Conservation (phyloP, 1,140 invertebrate genomes). For the Trichomalopsis sarcophagae region DNA sequence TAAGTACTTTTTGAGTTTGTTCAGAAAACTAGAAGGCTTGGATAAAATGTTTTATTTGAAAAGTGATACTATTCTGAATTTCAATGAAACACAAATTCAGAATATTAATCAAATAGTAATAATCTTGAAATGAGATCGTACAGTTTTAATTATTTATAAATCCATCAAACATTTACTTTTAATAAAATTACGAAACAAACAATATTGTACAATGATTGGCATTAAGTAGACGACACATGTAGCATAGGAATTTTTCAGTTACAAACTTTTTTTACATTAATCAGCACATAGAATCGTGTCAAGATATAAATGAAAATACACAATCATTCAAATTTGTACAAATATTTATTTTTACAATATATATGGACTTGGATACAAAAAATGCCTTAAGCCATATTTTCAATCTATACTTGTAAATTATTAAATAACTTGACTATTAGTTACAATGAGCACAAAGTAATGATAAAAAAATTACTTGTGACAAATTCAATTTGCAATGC, state of each 20-base stretch:
- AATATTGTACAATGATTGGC: slow-evolving; percentile 2
- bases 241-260: not conserved
- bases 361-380: slow-evolving; percentile 64
- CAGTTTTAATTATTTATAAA: slow-evolving; percentile 20
- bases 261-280: not conserved
- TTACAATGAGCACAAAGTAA: slow-evolving; percentile 37
- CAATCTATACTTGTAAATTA: slow-evolving; percentile 39
- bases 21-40: slow-evolving; percentile 58
- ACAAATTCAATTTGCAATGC: slow-evolving; percentile 44
- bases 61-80: not conserved
- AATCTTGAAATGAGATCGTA: slow-evolving; percentile 35
- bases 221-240: not conserved
- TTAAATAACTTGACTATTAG: slow-evolving; percentile 45
- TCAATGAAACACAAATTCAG: not conserved
- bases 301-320: slow-evolving; percentile 51
- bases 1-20: slow-evolving; percentile 42
- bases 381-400: slow-evolving; percentile 45
- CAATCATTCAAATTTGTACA: slow-evolving; percentile 64
- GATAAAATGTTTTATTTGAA: not conserved
- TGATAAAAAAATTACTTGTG: slow-evolving; percentile 36
- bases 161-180: slow-evolving; percentile 4
- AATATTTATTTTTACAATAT: slow-evolving; percentile 70
- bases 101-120: not conserved
- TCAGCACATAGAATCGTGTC: not conserved
- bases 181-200: not conserved